Conservation (phyloP, 1,140 invertebrate genomes). For the Macrosteles quadrilineatus region DNA sequence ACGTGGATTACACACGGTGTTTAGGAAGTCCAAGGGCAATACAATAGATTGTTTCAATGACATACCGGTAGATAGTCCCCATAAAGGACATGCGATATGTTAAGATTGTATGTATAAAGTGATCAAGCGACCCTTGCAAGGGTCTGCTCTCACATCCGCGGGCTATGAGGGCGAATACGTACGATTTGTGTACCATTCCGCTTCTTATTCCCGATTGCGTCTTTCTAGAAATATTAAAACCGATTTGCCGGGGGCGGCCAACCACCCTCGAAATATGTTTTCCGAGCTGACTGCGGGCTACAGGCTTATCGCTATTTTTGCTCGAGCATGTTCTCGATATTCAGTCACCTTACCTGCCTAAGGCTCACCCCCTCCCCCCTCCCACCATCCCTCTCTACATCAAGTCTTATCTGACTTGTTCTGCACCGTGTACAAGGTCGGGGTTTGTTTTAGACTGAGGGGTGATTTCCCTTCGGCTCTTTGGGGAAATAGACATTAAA, state of each 20-base stretch:
- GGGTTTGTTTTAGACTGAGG: conserved; percentile 2
- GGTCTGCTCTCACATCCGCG: too few relatives aligned
- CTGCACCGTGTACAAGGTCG: conserved; percentile 10
- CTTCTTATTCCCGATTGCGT: conserved; percentile 21
- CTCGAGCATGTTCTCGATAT: neutral
- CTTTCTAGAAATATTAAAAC: conserved; percentile 20
- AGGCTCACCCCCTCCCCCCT: neutral
- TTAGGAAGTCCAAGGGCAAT: too few relatives aligned
- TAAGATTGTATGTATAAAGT: too few relatives aligned
- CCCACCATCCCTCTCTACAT: neutral
- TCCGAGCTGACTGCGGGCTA: conserved; percentile 9
- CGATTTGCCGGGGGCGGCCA: neutral
- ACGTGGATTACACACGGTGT: too few relatives aligned
- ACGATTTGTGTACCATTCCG: conserved; percentile 7
- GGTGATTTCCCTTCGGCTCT: neutral
- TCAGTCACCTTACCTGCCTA: conserved; percentile 2
- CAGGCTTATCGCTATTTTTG: neutral
- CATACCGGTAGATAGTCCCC: too few relatives aligned
- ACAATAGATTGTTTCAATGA: too few relatives aligned
- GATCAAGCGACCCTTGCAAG: too few relatives aligned
- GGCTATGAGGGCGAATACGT: neutral
- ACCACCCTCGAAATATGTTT: conserved; percentile 16
- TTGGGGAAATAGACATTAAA: neutral
- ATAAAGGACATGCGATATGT: too few relatives aligned
- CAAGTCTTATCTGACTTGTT: conserved; percentile 8